Conservation (phyloP, 2,113 vertebrate genomes). For the Crotalus tigris region DNA sequence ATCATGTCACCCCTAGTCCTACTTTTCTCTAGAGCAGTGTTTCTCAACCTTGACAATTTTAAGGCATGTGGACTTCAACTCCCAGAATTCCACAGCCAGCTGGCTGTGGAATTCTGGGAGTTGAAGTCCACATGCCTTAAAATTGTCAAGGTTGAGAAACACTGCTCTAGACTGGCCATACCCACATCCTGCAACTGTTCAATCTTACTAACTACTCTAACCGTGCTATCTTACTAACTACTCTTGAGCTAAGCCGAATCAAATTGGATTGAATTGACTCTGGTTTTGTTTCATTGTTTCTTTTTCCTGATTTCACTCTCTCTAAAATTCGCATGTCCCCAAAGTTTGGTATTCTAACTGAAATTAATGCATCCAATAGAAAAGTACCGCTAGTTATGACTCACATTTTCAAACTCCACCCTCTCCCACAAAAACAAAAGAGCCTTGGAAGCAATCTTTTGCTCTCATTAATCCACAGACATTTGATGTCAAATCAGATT, state of each 20-base stretch:
- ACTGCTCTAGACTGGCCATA: neutral
- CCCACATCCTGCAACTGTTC: neutral
- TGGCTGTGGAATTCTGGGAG: too few relatives aligned
- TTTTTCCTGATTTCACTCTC: neutral
- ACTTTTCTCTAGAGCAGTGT: neutral
- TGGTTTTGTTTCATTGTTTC: neutral
- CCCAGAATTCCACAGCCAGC: too few relatives aligned
- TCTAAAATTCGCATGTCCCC: neutral
- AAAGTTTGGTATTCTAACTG: neutral
- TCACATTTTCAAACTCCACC: conserved; percentile 40
- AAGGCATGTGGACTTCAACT: too few relatives aligned
- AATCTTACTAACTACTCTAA: neutral
- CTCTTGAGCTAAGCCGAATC: neutral
- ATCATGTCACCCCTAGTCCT: neutral
- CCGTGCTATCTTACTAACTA: neutral
- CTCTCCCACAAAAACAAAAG: conserved; percentile 36
- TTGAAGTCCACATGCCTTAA: too few relatives aligned
- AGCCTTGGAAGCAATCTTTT: conserved; percentile 58
- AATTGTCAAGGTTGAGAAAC: too few relatives aligned
- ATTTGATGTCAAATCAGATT: conserved; percentile 67
- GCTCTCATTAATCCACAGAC: conserved; percentile 63
- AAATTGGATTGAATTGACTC: neutral
- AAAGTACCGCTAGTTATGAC: conserved; percentile 47
- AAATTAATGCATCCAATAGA: neutral
- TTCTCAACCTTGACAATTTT: too few relatives aligned